Evolutionary conservation across 2,888 invertebrate species (phyloP), one percentile per base, ranked within the genome.

Genomic region (Notocelia uddmanniana): DNA sequence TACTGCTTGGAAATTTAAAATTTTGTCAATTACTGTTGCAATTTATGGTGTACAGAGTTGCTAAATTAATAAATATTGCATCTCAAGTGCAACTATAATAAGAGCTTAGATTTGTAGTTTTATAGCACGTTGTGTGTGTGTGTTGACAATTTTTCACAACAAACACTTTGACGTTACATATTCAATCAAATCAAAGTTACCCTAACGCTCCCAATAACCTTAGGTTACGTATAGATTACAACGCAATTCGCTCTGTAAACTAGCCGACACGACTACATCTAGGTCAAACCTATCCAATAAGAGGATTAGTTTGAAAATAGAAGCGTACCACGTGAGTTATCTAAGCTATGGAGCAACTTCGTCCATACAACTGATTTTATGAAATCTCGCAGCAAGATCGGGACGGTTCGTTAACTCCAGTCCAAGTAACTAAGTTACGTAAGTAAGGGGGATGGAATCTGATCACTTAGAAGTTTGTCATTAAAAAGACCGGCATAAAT

Each of bases 321-420:
- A 31, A 48, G 18, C 21, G 48, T 48, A 68, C 23, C 67, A 66
- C 60, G 37, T 70, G 70, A 63, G n/a, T 64, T 55, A 55, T 64
- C 60, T 81, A 73, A 79, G 77, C 77, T 78, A 82, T 85, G 82
- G 83, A 85, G 75, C 81, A 87, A 86, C 81, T 85, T 85, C 74
- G 77, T 75, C 79, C 77, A 79, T 79, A 80, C 74, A 78, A 78
- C 79, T 84, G 82, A 86, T 86, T 86, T 85, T 84, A 87, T 85
- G 84, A 83, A 85, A 86, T 82, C 83, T 81, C 77, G 79, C 81
- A 79, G 79, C 45, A 45, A 81, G 83, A 83, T 85, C 85, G 80
- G 79, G 79, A 85, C 81, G 86, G 87, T 88, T 89, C 88, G 86
- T 89, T 89, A 85, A 83, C 81, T 88, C 81, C 78, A 83, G 85